phyloP scores from a whole-genome alignment of 2,113 vertebrate species.

The Xenopus laevis region DNA sequence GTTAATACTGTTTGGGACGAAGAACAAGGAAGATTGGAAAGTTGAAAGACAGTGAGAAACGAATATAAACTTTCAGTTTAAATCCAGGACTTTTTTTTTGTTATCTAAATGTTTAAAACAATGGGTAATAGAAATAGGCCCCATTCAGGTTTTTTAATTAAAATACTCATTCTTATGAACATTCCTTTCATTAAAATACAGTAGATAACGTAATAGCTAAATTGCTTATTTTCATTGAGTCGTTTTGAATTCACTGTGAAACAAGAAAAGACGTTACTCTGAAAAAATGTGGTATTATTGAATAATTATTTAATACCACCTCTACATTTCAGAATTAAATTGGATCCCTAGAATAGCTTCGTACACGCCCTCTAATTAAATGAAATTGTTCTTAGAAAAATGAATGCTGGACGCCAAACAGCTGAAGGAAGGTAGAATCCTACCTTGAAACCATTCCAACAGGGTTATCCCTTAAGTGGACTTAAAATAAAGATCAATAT shows the following conservation, averaged over 20 bases:
- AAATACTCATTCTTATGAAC: constrained; percentile 39
- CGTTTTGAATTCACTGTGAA: constrained; percentile 3
- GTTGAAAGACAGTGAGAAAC: constrained; percentile 10
- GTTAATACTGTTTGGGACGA: constrained; percentile 26
- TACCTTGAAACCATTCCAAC: too few relatives aligned
- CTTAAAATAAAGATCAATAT: too few relatives aligned
- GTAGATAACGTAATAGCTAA: constrained; percentile 35
- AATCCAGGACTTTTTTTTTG: background rate
- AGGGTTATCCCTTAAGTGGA: too few relatives aligned
- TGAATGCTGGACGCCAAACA: too few relatives aligned
- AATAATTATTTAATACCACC: constrained; percentile 4
- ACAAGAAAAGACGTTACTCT: background rate
- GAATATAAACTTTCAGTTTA: constrained; percentile 13
- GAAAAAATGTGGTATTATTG: background rate
- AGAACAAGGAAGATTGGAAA: background rate
- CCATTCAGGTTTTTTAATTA: constrained; percentile 26
- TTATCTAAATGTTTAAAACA: background rate
- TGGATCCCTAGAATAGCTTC: constrained; percentile 5
- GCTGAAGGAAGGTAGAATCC: too few relatives aligned
- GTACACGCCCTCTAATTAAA: constrained; percentile 11
- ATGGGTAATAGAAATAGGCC: constrained; percentile 10
- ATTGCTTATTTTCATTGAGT: constrained; percentile 27
- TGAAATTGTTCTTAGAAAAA: background rate
- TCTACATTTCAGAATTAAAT: constrained; percentile 19
- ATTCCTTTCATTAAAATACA: constrained; percentile 29